Evolutionary conservation across 2,113 vertebrate genomes (phyloP).

Genomic region (Alaudala cheleensis): DNA sequence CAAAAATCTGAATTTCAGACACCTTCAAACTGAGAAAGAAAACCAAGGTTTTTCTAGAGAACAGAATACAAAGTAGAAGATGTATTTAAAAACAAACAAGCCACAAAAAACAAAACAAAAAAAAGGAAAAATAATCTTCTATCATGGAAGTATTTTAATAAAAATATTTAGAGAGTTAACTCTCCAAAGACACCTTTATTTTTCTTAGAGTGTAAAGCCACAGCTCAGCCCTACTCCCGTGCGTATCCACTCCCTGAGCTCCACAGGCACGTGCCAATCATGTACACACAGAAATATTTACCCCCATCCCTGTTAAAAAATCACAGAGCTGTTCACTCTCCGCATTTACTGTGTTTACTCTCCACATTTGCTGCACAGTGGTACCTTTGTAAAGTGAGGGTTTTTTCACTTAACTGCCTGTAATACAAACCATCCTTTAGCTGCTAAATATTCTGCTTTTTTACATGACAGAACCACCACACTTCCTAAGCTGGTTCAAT

Average conservation of each 20-base stretch:
- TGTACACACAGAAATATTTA: not conserved
- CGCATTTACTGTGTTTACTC: not conserved
- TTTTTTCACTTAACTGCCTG: not conserved
- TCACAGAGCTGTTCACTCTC: not conserved
- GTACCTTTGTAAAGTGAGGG: not conserved
- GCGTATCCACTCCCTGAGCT: not conserved
- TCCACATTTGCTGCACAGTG: not conserved
- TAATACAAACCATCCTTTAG: not conserved
- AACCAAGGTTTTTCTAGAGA: not conserved
- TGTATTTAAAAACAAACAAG: not conserved
- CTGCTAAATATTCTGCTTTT: not conserved
- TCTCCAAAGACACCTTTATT: not conserved
- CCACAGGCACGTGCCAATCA: not conserved
- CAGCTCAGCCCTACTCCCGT: not conserved
- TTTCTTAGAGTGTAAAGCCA: not conserved
- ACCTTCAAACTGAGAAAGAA: not conserved
- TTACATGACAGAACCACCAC: not conserved
- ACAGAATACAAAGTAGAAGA: not conserved
- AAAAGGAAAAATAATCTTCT: not conserved
- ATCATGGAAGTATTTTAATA: not conserved
- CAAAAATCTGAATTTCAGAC: not conserved
- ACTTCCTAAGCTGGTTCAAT: not conserved
- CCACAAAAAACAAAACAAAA: too few species aligned
- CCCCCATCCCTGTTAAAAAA: not conserved
- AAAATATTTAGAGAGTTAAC: not conserved